These are phyloP conservation scores for Chlorodrepanis virens DNA, from an alignment of 2,113 vertebrate species.

Conservation along the genomic window DNA sequence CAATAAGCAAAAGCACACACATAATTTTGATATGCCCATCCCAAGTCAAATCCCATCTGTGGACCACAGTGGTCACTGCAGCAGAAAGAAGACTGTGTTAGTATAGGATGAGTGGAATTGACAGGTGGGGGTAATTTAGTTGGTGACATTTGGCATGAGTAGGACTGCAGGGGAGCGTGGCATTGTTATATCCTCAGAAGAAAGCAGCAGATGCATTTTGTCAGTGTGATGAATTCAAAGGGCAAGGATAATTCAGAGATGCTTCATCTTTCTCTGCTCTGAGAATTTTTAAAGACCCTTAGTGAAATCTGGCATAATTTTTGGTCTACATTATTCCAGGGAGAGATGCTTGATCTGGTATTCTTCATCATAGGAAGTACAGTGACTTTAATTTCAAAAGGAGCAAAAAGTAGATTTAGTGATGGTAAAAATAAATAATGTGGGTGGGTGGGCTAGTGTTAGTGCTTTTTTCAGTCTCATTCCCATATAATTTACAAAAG, in stretches of 20 bases:
- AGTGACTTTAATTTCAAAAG: background rate
- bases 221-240: background rate
- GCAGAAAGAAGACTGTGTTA: background rate
- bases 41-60: background rate
- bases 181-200: background rate
- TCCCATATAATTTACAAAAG: background rate
- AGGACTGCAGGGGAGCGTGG: background rate
- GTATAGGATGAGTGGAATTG: background rate
- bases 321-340: background rate
- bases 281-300: background rate
- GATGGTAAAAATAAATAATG: background rate
- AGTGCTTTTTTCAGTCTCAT: background rate
- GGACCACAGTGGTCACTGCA: background rate
- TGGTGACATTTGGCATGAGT: background rate
- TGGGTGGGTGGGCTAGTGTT: background rate
- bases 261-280: background rate
- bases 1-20: background rate
- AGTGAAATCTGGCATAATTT: background rate
- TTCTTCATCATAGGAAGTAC: background rate
- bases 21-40: background rate
- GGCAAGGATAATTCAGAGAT: background rate
- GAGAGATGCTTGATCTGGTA: background rate
- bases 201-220: background rate
- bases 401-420: background rate
- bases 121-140: background rate